A percentile compares a stretch with the other conserved stretches of the same genome.
These are phyloP conservation scores for Papilio glaucus DNA, from an alignment of 1,140 invertebrate genomes.

Conservation along the genomic window DNA sequence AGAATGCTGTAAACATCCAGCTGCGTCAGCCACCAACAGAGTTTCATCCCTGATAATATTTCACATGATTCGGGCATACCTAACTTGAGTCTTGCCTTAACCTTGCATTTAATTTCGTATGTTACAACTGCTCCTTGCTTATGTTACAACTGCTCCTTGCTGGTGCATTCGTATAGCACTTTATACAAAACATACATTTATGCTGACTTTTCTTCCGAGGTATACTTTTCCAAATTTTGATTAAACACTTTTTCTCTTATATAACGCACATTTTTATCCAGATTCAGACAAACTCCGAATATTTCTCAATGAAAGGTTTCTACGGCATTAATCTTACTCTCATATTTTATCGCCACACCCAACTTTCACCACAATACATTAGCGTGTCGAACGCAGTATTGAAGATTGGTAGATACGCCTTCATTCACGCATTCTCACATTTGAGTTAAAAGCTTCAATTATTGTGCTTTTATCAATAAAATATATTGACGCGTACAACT, in stretches of 20 bases:
- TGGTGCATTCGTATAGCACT: no score
- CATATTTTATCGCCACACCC: conserved; percentile 3
- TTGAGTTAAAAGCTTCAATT: neutral
- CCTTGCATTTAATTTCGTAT: no score
- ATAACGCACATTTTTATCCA: neutral
- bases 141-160: no score
- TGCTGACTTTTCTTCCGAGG: no score
- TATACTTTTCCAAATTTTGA: neutral
- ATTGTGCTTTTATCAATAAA: neutral
- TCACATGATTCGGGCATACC: no score
- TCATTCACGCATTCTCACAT: neutral
- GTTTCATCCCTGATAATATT: no score
- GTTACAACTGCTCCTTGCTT: no score
- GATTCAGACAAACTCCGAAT: neutral
- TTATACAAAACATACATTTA: no score
- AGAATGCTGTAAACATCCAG: no score
- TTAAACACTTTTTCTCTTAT: neutral
- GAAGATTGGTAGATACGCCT: conserved; percentile 9
- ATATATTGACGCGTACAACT: neutral
- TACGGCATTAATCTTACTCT: neutral
- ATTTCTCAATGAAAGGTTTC: neutral
- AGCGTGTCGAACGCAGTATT: neutral
- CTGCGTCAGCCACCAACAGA: no score
- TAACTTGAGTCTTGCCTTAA: no score
- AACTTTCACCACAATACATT: conserved; percentile 13